These are phyloP conservation scores for Silurus aristotelis DNA, from an alignment of 2,797 vertebrate species.

Conservation along the genomic window DNA sequence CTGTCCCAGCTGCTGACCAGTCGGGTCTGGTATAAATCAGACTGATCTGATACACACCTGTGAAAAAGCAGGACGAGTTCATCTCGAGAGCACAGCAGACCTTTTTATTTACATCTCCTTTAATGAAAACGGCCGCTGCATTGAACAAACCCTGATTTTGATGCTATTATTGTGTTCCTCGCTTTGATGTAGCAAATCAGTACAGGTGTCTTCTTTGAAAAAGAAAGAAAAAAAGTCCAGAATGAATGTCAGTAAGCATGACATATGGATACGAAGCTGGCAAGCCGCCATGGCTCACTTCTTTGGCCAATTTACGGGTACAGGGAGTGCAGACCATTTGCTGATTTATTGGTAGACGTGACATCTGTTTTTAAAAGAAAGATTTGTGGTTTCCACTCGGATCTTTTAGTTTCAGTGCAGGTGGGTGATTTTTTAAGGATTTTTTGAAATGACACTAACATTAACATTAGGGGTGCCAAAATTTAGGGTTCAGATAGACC, in stretches of 20 bases:
- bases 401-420: background rate
- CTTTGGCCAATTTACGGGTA: slow-evolving; percentile 42
- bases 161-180: background rate
- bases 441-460: too few species aligned
- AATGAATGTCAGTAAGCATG: slow-evolving; percentile 36
- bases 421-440: too few species aligned
- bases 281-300: slow-evolving; percentile 27
- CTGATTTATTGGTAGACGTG: slow-evolving; percentile 8
- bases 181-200: background rate
- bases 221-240: background rate
- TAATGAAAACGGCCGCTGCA: background rate
- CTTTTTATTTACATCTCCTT: background rate
- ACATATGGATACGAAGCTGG: slow-evolving; percentile 53
- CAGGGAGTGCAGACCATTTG: slow-evolving; percentile 41
- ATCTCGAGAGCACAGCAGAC: background rate
- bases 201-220: slow-evolving; percentile 21
- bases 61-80: background rate
- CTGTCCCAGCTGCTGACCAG: background rate
- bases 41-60: background rate
- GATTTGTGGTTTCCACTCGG: background rate
- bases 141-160: slow-evolving; percentile 7
- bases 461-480: background rate
- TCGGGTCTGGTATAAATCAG: background rate
- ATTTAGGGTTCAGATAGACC: background rate
- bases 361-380: background rate